phyloP scores from a whole-genome alignment of 2,113 vertebrate genomes.

The Hiodon tergisus region DNA sequence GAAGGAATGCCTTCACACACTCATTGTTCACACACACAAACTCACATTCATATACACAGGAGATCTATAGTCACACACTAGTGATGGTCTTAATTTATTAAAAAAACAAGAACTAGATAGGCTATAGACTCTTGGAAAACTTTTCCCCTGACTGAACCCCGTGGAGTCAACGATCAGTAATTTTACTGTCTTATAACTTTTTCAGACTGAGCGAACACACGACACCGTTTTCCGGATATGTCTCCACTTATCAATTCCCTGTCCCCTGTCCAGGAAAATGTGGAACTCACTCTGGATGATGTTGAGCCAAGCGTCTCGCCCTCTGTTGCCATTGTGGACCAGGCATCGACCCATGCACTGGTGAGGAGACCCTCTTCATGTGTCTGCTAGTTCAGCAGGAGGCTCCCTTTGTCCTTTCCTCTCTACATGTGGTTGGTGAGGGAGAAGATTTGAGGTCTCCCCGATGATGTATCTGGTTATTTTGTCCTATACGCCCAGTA shows the following conservation, averaged over 20 bases:
- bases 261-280: constrained; percentile 76
- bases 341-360: constrained; percentile 85
- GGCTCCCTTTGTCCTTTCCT: neutral
- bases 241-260: constrained; percentile 31
- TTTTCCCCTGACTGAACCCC: too few species aligned
- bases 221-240: too few species aligned
- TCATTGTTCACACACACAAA: constrained; percentile 27
- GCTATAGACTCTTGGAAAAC: too few species aligned
- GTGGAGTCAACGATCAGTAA: too few species aligned
- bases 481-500: too few species aligned
- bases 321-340: constrained; percentile 81
- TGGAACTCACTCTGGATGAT: constrained; percentile 83
- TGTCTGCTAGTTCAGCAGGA: neutral
- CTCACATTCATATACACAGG: constrained; percentile 45
- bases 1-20: too few species aligned
- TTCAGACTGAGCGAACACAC: too few species aligned
- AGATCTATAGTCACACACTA: constrained; percentile 39
- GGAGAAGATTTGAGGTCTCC: too few species aligned
- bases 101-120: too few species aligned
- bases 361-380: constrained; percentile 51
- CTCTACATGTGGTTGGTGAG: neutral
- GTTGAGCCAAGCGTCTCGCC: constrained; percentile 68
- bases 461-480: too few species aligned
- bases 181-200: too few species aligned
- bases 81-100: too few species aligned